Base-by-base conservation (phyloP, 1,140 invertebrate species). In the Hyles euphorbiae region DNA sequence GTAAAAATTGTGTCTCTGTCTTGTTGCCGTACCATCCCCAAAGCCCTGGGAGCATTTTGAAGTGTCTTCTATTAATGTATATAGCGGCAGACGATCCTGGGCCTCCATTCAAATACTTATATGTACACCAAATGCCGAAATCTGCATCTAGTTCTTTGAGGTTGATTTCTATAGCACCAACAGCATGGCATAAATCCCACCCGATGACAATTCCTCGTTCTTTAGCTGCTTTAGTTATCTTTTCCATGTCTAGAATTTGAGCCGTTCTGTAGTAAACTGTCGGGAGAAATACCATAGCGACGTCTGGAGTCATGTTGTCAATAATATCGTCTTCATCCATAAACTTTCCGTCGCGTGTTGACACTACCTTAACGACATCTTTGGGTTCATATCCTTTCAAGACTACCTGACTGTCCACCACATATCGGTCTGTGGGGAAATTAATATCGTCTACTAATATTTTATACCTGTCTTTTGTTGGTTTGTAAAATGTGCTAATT, bases 121-220 rank as follows among this genome's bases (percentile, higher is more conserved):
- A 88, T 9, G 82, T 83, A 40, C 83, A 86, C 81, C 83, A 84
- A 5, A 85, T 68, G 5, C 80, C 85, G 50, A 88, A 88, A 67
- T 88, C 85, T 33, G 70, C 66, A 33, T 83, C 80, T 33, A 85
- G 6, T 44, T 57, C 54, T 5, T 76, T 79, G 1, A 88, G 63
- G 71, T 88, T 60, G 3, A 85, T 57, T 53, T 82, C 78, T 33
- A 85, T 48, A 8, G 64, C 64, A 1, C 83, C 81, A 10, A 80
- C 60, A 1, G 76, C 81, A 33, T 88, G 85, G 34, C 82, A 76
- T 5, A 88, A 59, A 44, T 88, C 85, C 83, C 82, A 88, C 3
- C 83, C 83, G 3, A 87, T 76, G 3, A 80, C 59, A 34, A 85
- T 83, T 3, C 64, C 69, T 12, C 66, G 56, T 34, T 76, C 53